Base-by-base conservation (phyloP, 23 tunicate species). In the Trididemnum nubilum region DNA sequence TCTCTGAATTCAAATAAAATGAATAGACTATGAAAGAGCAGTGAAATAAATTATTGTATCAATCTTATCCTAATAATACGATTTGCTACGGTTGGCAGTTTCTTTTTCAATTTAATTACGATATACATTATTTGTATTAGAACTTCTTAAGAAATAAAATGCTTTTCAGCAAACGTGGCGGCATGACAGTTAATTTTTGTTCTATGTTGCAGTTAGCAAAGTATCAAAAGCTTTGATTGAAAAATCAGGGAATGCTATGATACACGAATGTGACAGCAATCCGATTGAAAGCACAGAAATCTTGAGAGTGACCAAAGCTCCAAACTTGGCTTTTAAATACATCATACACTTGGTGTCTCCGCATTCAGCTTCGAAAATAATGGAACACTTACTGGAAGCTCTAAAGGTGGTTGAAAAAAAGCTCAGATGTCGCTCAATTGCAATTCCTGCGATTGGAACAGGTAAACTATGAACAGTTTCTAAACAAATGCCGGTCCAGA, bases 381-480 rank as follows among this genome's bases (percentile, higher is more conserved):
- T 28, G 9, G 58, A 19, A 21, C 30, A 73, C 30, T 27, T 73
- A 4, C 39, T 38, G 58, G 29, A 73, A 21, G 78, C 33, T 9
- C 39, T 73, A 18, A 38, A 22, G 21, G 22, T 19, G 4, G 58
- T 73, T 23, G 78, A 73, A 73, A 25, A 69, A 32, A 37, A 73
- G 32, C 25, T 73, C 9, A 21, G 29, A 25, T 24, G 7, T 3
- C 2, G 31, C 37, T 73, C 78, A 19, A 2, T 73, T 5, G 78
- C 78, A 21, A 38, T 73, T 37, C 78, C 78, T 21, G 78, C 78
- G 21, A 38, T 73, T 21, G 78, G 78, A 38, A 73, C 78, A 19
- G 78, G 78, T 73, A 73, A 38, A 58, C 15, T 38, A 4, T 7
- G 15, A 44, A 44, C n/a, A n/a, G n/a, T n/a, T n/a, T n/a, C n/a